Percentiles rank a stretch among this genome's conserved stretches.
These are phyloP conservation scores for Zaprionus ghesquierei DNA, from an alignment of 1,140 invertebrate species.

Conservation along the genomic window DNA sequence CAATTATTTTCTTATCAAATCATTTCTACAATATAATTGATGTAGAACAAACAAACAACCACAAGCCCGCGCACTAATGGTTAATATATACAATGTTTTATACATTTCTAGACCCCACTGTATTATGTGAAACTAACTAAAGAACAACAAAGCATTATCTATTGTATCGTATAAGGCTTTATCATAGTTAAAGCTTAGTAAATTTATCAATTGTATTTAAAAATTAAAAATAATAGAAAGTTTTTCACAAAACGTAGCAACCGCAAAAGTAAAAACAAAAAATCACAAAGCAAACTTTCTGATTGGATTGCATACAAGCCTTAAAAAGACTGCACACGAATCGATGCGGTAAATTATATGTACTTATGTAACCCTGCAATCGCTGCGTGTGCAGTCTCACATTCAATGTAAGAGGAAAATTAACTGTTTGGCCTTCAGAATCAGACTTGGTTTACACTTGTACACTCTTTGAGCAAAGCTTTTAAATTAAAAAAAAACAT, in stretches of 20 bases:
- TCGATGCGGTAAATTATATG: not conserved
- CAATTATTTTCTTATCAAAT: conserved; percentile 53
- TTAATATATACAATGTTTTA: conserved; percentile 67
- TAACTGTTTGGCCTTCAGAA: conserved; percentile 18
- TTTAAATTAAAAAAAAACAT: conserved; percentile 23
- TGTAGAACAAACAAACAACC: conserved; percentile 24
- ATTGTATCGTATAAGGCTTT: conserved; percentile 24
- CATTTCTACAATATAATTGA: conserved; percentile 41
- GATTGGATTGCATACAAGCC: conserved; percentile 9
- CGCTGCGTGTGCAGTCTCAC: conserved; percentile 7
- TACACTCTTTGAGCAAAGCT: conserved; percentile 32
- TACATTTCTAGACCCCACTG: conserved; percentile 56
- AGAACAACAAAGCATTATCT: conserved; percentile 27
- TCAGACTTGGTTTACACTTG: conserved; percentile 13
- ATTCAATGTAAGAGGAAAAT: conserved; percentile 7
- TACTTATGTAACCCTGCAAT: conserved; percentile 8
- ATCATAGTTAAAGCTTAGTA: conserved; percentile 29
- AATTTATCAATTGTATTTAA: conserved; percentile 26
- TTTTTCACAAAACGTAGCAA: not conserved
- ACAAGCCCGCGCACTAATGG: not conserved
- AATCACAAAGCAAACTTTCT: conserved; percentile 5
- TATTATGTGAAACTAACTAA: conserved; percentile 30
- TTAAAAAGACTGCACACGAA: conserved; percentile 4
- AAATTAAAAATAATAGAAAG: conserved; percentile 3
- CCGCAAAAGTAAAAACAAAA: not conserved